Base-by-base conservation (phyloP, 2,888 invertebrate species). In the Cyrtodaria siliqua region DNA sequence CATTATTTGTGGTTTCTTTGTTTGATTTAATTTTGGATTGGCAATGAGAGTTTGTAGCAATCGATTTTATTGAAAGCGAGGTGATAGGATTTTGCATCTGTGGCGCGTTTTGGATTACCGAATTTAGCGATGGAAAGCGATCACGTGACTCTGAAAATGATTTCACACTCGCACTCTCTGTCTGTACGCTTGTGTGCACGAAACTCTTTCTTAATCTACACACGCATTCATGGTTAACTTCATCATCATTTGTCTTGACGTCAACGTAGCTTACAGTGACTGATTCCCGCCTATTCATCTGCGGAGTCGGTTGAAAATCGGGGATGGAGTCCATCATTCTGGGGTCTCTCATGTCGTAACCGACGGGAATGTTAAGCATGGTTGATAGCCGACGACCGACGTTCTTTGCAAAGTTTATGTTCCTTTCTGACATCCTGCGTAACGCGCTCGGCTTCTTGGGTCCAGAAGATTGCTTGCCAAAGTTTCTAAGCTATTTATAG, bases 311-410 rank as follows among this genome's bases (percentile, higher is more conserved):
- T 1, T 79, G 77, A 18, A 62, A 59, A 2, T 73, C 73, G 12
- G 77, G 78, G 18, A 68, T 67, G 18, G 49, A 47, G 18, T 66
- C 70, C 61, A 73, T 73, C 64, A 55, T 62, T 18, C 63, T 70
- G 2, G 52, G 57, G 26, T 78, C 72, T 14, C 55, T 73, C 16
- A 85, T 24, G 60, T 80, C 61, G 63, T 85, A 85, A 0, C 83
- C 81, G 1, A 74, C 56, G 0, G 83, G 85, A 3, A 82, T 20
- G 38, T 83, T 83, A 2, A 85, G 70, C 55, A 85, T 79, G 23
- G 68, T 73, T 1, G 85, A 83, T 18, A 85, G 56, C 12, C 85
- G 61, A 40, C 85, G 49, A 8, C 85, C 85, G 6, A 83, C 83
- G 16, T 78, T 71, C 2, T 74, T 71, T 9, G 85, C 83, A 42